Conservation (phyloP, 1,140 invertebrate genomes). For the Apocrypta bakeri region DNA sequence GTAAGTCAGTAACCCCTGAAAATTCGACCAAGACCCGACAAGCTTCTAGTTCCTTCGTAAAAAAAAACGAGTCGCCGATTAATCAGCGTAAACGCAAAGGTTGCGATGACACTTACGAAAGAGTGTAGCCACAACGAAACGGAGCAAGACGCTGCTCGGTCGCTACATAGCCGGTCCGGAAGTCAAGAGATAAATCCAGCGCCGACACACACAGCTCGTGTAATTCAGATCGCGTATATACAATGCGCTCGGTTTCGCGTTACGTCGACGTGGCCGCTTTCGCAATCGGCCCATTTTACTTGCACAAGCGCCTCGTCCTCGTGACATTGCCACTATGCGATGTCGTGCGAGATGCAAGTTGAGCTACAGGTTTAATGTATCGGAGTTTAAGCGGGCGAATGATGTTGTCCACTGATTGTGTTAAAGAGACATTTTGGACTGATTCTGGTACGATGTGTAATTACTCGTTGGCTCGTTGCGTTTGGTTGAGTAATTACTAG, state of each 20-base stretch:
- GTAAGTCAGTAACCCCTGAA: neutral
- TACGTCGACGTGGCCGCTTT: conserved; percentile 56
- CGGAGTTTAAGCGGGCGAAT: neutral
- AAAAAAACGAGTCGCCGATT: neutral
- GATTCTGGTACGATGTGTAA: no score
- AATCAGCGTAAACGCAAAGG: neutral
- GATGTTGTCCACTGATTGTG: neutral
- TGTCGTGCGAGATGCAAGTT: neutral
- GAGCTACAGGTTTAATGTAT: neutral
- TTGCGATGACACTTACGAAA: conserved; percentile 26
- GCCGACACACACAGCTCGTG: conserved; percentile 28
- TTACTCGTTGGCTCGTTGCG: no score
- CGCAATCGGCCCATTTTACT: conserved; percentile 49
- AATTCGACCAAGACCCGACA: neutral
- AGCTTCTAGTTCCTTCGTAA: neutral
- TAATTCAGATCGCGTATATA: conserved; percentile 59
- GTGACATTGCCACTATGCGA: conserved; percentile 58
- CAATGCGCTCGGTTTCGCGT: conserved; percentile 60
- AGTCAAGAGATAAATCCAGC: conserved; percentile 46
- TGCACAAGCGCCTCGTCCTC: conserved; percentile 46
- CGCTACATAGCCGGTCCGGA: neutral
- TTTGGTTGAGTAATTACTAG: no score
- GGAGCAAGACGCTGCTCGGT: conserved; percentile 53
- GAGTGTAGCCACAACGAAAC: conserved; percentile 50
- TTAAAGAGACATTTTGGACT: neutral